phyloP scores from a whole-genome alignment of 2,797 vertebrate species.

The Gymnothorax javanicus region DNA sequence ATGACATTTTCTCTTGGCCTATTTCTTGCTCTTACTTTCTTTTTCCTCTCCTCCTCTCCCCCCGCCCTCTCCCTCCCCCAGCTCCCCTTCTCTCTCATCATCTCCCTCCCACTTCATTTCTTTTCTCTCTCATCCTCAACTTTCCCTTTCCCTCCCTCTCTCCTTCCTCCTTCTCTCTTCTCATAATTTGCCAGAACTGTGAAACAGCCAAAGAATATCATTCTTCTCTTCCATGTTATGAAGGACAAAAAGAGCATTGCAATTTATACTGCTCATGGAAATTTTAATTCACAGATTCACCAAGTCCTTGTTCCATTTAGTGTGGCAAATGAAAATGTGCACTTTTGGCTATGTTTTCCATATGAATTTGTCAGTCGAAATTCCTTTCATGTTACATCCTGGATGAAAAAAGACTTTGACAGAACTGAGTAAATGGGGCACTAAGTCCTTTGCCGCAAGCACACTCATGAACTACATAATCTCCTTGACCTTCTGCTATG shows the following conservation, averaged over 20 bases:
- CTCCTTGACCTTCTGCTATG: conserved; percentile 8
- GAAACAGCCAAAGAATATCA: not conserved
- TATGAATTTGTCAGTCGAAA: not conserved
- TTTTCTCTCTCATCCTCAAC: not conserved
- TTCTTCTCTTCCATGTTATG: not conserved
- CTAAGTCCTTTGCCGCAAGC: not conserved
- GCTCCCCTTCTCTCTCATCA: too few species aligned
- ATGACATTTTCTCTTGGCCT: too few species aligned
- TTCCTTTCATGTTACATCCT: conserved; percentile 3
- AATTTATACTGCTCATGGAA: not conserved
- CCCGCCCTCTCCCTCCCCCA: too few species aligned
- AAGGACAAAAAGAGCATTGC: not conserved
- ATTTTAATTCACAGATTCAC: not conserved
- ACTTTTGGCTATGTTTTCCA: not conserved
- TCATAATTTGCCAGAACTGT: not conserved
- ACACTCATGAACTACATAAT: conserved; percentile 14
- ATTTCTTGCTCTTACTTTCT: too few species aligned
- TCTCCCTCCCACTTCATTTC: too few species aligned
- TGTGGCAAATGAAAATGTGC: not conserved
- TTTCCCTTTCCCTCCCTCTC: not conserved
- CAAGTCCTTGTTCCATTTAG: not conserved
- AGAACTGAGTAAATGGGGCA: not conserved
- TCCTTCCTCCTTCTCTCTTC: not conserved
- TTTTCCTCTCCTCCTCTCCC: too few species aligned
- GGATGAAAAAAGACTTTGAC: not conserved